These are phyloP conservation scores for Agriopis marginaria DNA, from an alignment of 2,888 invertebrate genomes.

Conservation along the genomic window DNA sequence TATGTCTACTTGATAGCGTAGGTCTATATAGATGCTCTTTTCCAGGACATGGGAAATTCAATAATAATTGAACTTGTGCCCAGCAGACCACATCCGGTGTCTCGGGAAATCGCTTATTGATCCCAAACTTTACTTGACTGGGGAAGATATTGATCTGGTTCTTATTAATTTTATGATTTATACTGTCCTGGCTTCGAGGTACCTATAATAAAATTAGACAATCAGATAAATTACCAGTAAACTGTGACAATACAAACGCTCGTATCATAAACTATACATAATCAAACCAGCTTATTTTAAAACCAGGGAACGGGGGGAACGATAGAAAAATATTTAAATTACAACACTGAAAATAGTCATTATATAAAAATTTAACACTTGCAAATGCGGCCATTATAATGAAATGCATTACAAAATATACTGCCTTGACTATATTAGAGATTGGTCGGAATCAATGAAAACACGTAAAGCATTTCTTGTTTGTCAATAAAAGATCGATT, in stretches of 20 bases:
- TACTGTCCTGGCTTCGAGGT: not conserved
- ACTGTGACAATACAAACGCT: not conserved
- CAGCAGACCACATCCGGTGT: slow-evolving; percentile 78
- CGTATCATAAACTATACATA: not conserved
- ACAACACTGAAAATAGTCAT: too few species aligned
- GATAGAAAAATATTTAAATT: too few species aligned
- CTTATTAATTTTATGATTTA: slow-evolving; percentile 26
- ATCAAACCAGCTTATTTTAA: too few species aligned
- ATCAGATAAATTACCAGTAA: not conserved
- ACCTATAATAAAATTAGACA: not conserved
- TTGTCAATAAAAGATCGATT: slow-evolving; percentile 47
- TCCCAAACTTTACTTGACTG: slow-evolving; percentile 62
- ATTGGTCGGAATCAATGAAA: slow-evolving; percentile 20
- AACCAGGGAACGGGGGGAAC: too few species aligned
- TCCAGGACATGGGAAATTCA: slow-evolving; percentile 75
- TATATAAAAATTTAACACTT: too few species aligned
- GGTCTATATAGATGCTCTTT: slow-evolving; percentile 35
- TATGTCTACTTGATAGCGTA: slow-evolving; percentile 40
- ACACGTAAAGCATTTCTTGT: slow-evolving; percentile 35
- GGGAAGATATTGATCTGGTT: slow-evolving; percentile 16
- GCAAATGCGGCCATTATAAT: too few species aligned
- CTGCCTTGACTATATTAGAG: too few species aligned
- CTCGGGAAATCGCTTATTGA: slow-evolving; percentile 76
- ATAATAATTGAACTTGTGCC: slow-evolving; percentile 80
- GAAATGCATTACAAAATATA: too few species aligned